A percentile compares a stretch with the other conserved stretches of the same genome.
These are phyloP conservation scores for Ceratoteleas bidentatus DNA, from an alignment of 1,140 invertebrate species.

Conservation along the genomic window DNA sequence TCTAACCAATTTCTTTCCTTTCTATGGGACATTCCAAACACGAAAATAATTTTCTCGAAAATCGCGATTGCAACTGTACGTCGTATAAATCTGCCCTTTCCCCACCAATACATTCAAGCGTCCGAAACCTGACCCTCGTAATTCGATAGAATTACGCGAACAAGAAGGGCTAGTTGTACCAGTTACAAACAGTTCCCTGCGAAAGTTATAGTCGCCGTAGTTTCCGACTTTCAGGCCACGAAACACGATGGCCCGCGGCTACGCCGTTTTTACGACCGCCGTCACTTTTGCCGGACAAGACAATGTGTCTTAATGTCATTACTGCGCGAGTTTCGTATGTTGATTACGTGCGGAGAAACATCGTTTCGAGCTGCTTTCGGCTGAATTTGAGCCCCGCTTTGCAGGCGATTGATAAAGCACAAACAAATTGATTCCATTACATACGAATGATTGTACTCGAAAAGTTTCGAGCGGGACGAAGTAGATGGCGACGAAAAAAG, in stretches of 20 bases:
- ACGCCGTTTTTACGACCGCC: neutral
- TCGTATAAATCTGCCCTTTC: no score
- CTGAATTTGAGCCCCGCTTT: neutral
- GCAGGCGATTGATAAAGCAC: slow-evolving; percentile 4
- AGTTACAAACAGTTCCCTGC: slow-evolving; percentile 32
- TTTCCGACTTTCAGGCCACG: slow-evolving; percentile 23
- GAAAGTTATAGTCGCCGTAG: slow-evolving; percentile 31
- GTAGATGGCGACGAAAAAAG: slow-evolving; percentile 14
- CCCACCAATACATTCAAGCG: slow-evolving; percentile 7
- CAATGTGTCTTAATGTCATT: neutral
- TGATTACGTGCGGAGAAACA: no score
- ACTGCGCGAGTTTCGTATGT: neutral
- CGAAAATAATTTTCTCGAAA: no score
- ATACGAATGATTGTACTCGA: slow-evolving; percentile 9
- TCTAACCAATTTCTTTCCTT: no score
- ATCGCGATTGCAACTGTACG: no score
- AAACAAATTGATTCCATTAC: slow-evolving; percentile 3
- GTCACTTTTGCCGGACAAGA: neutral
- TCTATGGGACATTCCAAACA: no score
- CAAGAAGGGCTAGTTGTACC: slow-evolving; percentile 30
- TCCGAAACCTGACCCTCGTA: slow-evolving; percentile 25
- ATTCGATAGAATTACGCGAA: slow-evolving; percentile 27
- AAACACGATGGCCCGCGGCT: neutral
- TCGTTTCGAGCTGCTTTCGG: neutral
- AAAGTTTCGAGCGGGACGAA: slow-evolving; percentile 10